These are phyloP conservation scores for Cavia aperea DNA, from an alignment of 2,113 vertebrate genomes.

Conservation along the genomic window DNA sequence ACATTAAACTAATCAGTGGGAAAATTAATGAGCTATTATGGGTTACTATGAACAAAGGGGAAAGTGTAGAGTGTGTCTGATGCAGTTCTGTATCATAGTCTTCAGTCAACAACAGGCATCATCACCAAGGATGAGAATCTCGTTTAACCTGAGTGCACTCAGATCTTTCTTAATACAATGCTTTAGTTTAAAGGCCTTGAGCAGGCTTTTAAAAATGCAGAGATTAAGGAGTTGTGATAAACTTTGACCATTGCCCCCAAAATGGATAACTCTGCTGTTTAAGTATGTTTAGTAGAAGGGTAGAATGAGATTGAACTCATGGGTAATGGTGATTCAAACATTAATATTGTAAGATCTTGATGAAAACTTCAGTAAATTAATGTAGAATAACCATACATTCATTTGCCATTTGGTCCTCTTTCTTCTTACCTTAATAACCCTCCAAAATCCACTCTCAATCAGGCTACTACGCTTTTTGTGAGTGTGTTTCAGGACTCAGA, in stretches of 20 bases:
- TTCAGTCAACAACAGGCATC: fast-evolving
- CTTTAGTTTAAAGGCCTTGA: neutral
- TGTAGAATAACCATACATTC: fast-evolving
- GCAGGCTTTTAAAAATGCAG: neutral
- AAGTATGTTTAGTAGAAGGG: neutral
- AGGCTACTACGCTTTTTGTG: neutral
- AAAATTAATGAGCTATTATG: neutral
- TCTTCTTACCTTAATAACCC: neutral
- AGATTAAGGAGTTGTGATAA: neutral
- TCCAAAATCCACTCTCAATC: neutral
- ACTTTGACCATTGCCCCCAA: neutral
- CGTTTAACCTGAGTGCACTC: neutral
- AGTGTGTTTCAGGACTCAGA: neutral
- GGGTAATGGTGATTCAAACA: neutral
- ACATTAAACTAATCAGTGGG: neutral
- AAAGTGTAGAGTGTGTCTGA: neutral
- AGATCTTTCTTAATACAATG: neutral
- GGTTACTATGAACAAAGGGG: neutral
- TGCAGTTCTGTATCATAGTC: neutral
- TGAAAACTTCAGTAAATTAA: neutral
- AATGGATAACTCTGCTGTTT: neutral
- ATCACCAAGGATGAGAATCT: neutral
- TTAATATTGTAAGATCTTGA: neutral
- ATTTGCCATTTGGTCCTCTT: fast-evolving
- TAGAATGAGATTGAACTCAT: neutral